phyloP scores from a whole-genome alignment of 2,888 invertebrate genomes.

The Trachelus troglodyta region DNA sequence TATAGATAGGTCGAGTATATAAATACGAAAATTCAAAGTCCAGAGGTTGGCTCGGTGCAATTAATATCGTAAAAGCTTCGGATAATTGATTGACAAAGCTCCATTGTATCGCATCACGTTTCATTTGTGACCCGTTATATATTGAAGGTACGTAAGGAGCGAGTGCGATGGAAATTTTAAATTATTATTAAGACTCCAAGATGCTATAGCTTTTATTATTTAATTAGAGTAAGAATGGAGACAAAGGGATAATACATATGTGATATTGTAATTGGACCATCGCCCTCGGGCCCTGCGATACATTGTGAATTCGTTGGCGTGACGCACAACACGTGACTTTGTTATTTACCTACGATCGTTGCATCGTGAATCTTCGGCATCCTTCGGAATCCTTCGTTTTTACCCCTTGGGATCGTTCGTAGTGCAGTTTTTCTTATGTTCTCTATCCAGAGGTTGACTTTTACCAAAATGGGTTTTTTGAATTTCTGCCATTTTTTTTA shows the following conservation, averaged over 20 bases:
- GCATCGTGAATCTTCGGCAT: neutral
- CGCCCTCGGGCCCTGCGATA: slow-evolving; percentile 36
- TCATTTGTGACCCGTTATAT: slow-evolving; percentile 36
- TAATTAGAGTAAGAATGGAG: neutral
- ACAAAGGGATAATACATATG: neutral
- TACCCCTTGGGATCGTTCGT: neutral
- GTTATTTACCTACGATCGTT: slow-evolving; percentile 26
- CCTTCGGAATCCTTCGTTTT: neutral
- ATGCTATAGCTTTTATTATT: neutral
- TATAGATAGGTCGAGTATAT: neutral
- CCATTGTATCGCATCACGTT: slow-evolving; percentile 32
- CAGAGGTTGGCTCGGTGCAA: neutral
- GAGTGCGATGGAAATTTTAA: neutral
- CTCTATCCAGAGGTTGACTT: neutral
- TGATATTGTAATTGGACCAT: neutral
- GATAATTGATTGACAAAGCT: neutral
- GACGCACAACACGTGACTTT: slow-evolving; percentile 49
- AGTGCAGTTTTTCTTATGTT: neutral
- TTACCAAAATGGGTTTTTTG: neutral
- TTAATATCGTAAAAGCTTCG: neutral
- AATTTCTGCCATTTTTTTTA: neutral
- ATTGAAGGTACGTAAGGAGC: neutral
- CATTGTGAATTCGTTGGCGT: slow-evolving; percentile 55
- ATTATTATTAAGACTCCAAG: neutral
- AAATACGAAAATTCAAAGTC: neutral